Evolutionary conservation across 2,888 invertebrate genomes (phyloP).

Genomic region (Lamellibrachia columna): DNA sequence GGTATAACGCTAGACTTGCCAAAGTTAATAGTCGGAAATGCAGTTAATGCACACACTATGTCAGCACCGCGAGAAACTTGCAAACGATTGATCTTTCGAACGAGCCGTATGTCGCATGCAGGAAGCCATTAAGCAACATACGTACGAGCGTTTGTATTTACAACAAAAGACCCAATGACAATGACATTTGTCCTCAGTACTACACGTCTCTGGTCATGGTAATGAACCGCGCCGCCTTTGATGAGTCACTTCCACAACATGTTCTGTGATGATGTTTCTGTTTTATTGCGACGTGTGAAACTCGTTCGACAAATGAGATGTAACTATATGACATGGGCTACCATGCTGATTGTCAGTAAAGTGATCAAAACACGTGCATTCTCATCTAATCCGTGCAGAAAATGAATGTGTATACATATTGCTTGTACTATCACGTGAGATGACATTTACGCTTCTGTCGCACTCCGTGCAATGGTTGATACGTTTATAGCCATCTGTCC

Average conservation of each 20-base stretch:
- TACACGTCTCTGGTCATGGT: not conserved
- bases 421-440: not conserved
- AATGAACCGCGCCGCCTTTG: not conserved
- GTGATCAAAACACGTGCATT: not conserved
- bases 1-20: not conserved
- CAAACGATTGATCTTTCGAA: not conserved
- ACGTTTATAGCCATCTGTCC: not conserved
- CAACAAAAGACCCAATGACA: not conserved
- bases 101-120: not conserved
- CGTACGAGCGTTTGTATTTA: not conserved
- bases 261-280: not conserved
- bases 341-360: too few species aligned
- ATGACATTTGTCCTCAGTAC: not conserved
- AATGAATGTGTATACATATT: not conserved
- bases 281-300: not conserved
- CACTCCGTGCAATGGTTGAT: not conserved
- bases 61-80: not conserved
- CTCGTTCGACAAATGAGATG: not conserved
- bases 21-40: not conserved
- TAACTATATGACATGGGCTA: not conserved
- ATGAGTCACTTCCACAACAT: not conserved
- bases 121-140: not conserved
- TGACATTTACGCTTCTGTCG: not conserved
- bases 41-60: not conserved
- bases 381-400: not conserved